Evolutionary conservation across 1,140 invertebrate genomes (phyloP), one percentile per base, ranked within the genome.

Genomic region (Aphis craccivora): DNA sequence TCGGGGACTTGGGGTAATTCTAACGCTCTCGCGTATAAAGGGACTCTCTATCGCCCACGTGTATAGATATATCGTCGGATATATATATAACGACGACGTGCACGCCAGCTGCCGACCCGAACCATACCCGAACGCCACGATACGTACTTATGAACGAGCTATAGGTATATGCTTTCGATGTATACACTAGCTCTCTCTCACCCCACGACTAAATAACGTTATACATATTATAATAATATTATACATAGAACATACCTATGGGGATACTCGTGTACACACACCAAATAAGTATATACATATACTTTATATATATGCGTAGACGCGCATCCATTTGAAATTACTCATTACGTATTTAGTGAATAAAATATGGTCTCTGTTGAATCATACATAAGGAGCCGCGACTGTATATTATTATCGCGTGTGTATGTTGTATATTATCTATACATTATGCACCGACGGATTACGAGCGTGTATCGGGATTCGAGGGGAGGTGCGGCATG

Each of bases 341-440:
- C 88, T 55, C 51, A 48, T 55, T 88, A 88, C 48, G 51, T 89
- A 53, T 55, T 89, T 55, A 55, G n/a, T 55, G 51, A 89, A 89
- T 89, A 55, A 89, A 89, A 89, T 89, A 89, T 89, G 20, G 51
- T 89, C 53, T 55, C 53, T 30, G 87, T 89, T 53, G 35, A 89
- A 53, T 89, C 87, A 87, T 87, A 87, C 45, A 48, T 48, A 30
- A 87, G 40, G 23, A 45, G 14, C 30, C 14, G 60, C 30, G 60
- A 20, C 60, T 76, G 60, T 76, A 76, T 76, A 76, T 76, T 76
- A 76, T 76, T 76, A 76, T 76, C 60, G 14, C n/a, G 60, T 76
- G 60, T 14, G 60, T 76, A 67, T 67, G 30, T n/a, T n/a, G 60
- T 67, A 67, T 6, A n/a, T 76, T n/a, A 51, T 51, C 48, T 51